Evolutionary conservation across 1,140 invertebrate species (phyloP).

Genomic region (Sycobia sp.): DNA sequence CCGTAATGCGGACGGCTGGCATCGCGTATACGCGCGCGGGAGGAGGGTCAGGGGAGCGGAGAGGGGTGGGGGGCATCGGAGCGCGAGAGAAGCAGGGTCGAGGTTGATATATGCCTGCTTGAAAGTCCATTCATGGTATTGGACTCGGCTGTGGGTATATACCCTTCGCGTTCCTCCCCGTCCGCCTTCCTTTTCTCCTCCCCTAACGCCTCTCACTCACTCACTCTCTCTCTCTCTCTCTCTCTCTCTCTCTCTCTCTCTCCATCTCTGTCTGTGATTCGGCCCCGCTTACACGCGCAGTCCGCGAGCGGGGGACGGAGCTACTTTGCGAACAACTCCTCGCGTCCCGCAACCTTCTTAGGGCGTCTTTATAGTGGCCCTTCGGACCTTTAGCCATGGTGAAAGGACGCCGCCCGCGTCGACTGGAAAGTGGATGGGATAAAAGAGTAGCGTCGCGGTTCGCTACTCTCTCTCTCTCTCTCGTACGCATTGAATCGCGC

Average conservation of each 20-base stretch:
- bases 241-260: slow-evolving; percentile 17
- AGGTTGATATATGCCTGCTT: slow-evolving; percentile 54
- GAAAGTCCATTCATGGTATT: slow-evolving; percentile 57
- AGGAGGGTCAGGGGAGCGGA: slow-evolving; percentile 22
- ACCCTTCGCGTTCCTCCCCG: background rate
- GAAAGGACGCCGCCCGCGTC: background rate
- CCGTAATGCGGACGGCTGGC: background rate
- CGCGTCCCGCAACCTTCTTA: slow-evolving; percentile 10
- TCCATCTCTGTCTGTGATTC: no score
- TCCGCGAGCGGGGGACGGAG: background rate
- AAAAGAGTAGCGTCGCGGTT: no score
- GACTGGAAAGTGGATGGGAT: background rate
- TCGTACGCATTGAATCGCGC: background rate
- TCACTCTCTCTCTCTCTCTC: slow-evolving; percentile 17
- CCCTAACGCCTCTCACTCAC: slow-evolving; percentile 4
- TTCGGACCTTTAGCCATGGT: no score
- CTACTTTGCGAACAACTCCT: slow-evolving; percentile 18
- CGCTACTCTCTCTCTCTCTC: no score
- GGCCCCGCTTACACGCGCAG: background rate
- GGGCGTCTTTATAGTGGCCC: slow-evolving; percentile 36
- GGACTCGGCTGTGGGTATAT: slow-evolving; percentile 41
- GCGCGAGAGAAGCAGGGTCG: slow-evolving; percentile 30
- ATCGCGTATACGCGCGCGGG: background rate
- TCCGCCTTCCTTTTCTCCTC: slow-evolving; percentile 10
- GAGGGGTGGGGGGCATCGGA: slow-evolving; percentile 34